phyloP scores from a whole-genome alignment of 2,797 vertebrate genomes.

The Lycodopsis pacificus region DNA sequence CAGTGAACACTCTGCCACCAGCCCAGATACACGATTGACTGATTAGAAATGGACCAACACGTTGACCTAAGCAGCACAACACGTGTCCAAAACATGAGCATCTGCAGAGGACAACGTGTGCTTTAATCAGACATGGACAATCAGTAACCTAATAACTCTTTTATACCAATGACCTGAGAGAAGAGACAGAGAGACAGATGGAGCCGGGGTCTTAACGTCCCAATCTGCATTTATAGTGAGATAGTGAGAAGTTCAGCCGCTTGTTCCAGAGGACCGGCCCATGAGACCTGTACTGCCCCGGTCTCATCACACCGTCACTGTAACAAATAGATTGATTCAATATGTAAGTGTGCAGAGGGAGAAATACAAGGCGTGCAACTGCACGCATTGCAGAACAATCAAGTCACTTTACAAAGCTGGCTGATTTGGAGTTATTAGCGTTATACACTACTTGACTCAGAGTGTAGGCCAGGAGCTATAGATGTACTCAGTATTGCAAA shows the following conservation, averaged over 20 bases:
- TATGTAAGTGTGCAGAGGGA: constrained; percentile 23
- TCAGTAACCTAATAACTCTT: constrained; percentile 58
- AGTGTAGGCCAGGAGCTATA: not conserved
- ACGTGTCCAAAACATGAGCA: constrained; percentile 1
- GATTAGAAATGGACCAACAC: constrained; percentile 10
- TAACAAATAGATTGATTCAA: constrained; percentile 29
- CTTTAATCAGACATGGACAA: constrained; percentile 49
- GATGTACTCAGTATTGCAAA: constrained; percentile 11
- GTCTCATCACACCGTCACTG: constrained; percentile 37
- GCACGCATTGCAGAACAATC: not conserved
- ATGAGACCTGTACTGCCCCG: constrained; percentile 24
- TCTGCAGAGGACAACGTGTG: constrained; percentile 32
- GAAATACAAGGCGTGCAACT: not conserved
- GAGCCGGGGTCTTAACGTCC: constrained; percentile 29
- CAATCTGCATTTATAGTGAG: constrained; percentile 39
- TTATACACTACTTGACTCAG: not conserved
- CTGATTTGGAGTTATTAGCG: not conserved
- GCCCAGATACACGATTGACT: not conserved
- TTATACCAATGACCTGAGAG: constrained; percentile 50
- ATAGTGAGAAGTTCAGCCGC: constrained; percentile 42
- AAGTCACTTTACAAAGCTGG: not conserved
- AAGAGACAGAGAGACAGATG: constrained; percentile 40
- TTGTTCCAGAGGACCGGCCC: not conserved
- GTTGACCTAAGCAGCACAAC: constrained; percentile 40
- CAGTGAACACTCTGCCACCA: constrained; percentile 54